Conservation (phyloP, 2,888 invertebrate genomes). For the Cosmia pyralina region DNA sequence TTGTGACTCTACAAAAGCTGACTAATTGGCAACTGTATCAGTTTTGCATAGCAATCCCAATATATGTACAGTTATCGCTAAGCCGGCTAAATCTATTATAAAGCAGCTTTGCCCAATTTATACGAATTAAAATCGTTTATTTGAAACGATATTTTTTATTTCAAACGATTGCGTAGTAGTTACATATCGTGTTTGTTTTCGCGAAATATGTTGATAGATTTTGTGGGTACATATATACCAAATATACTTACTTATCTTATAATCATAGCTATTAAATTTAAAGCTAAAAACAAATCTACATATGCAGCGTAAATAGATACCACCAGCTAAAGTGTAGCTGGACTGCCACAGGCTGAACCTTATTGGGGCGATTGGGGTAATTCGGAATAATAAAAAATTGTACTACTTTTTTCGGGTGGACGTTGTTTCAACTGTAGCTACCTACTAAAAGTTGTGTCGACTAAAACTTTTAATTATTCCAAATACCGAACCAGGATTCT, state of each 20-base stretch:
- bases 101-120: constrained; percentile 76
- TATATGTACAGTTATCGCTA: constrained; percentile 68
- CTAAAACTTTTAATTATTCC: constrained; percentile 17
- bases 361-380: neutral
- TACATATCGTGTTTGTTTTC: constrained; percentile 56
- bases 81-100: constrained; percentile 75
- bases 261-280: neutral
- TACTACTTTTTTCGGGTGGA: neutral
- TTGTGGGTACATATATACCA: neutral
- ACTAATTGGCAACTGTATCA: constrained; percentile 74
- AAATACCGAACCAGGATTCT: neutral
- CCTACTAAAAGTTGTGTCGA: neutral
- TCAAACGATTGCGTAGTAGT: constrained; percentile 57
- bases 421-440: neutral
- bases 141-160: no score
- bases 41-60: constrained; percentile 71
- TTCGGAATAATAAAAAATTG: constrained; percentile 15
- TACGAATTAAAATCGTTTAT: constrained; percentile 73
- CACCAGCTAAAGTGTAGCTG: neutral
- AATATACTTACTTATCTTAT: neutral
- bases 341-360: neutral
- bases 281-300: neutral
- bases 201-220: constrained; percentile 19
- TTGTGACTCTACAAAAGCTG: constrained; percentile 67
- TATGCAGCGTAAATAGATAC: neutral